Evolutionary conservation across 2,113 vertebrate genomes (phyloP).

Genomic region (Tamias sibiricus): DNA sequence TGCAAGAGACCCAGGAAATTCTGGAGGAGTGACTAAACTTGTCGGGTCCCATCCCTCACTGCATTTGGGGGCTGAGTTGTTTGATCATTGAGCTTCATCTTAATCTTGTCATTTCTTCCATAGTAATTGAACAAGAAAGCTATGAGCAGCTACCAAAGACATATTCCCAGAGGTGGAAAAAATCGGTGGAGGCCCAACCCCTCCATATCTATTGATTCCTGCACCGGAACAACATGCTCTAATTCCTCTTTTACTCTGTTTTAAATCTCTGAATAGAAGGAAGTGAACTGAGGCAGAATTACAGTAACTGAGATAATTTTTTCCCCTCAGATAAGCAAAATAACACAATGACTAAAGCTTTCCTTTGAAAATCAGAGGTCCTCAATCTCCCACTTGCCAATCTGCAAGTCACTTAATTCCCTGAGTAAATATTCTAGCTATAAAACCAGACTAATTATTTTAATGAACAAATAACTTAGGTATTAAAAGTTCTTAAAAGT

Average conservation of each 20-base stretch:
- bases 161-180: background rate
- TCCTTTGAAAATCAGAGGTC: background rate
- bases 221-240: background rate
- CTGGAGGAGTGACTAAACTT: background rate
- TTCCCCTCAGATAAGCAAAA: background rate
- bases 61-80: background rate
- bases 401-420: background rate
- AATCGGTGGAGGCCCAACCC: background rate
- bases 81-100: background rate
- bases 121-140: background rate
- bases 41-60: background rate
- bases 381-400: background rate
- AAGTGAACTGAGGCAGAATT: background rate
- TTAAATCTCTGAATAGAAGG: background rate
- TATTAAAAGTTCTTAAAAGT: slow-evolving; percentile 19
- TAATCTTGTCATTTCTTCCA: background rate
- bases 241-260: background rate
- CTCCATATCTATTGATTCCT: background rate
- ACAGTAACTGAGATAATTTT: background rate
- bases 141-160: background rate
- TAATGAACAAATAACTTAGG: slow-evolving; percentile 7
- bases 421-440: background rate
- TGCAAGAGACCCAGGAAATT: background rate
- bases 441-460: background rate
- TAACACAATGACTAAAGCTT: background rate